Evolutionary conservation across 2,797 vertebrate genomes (phyloP).

Genomic region (Ciconia nigra): DNA sequence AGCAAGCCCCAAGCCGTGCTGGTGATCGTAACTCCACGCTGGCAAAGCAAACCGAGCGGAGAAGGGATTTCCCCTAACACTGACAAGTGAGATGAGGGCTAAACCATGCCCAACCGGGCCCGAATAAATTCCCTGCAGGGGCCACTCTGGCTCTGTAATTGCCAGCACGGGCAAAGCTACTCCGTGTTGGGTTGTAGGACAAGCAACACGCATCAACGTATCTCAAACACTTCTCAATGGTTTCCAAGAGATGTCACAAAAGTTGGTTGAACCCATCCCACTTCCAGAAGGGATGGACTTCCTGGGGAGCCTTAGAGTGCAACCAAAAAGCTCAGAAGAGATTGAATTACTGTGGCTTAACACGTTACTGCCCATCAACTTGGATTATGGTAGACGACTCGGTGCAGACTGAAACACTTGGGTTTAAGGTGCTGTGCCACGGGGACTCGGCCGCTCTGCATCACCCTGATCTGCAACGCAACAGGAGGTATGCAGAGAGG

Average conservation of each 20-base stretch:
- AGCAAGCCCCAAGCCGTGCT: neutral
- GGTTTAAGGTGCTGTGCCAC: neutral
- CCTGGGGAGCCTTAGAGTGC: neutral
- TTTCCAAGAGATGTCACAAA: neutral
- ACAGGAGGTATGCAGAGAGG: neutral
- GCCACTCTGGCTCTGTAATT: neutral
- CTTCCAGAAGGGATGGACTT: neutral
- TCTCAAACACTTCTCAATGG: fast-evolving
- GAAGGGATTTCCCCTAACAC: too few species aligned
- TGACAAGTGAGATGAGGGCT: too few species aligned
- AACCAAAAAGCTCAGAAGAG: neutral
- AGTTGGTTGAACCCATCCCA: neutral
- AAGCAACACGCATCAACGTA: fast-evolving
- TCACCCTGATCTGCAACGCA: fast-evolving
- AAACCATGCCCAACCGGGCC: neutral
- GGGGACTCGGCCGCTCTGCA: neutral
- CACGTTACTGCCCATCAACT: neutral
- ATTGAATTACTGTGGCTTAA: neutral
- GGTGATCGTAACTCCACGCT: neutral
- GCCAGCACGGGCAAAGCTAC: neutral
- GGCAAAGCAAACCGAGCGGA: fast-evolving
- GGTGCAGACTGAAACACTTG: neutral
- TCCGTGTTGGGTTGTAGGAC: fast-evolving
- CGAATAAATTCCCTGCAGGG: neutral
- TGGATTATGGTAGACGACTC: fast-evolving